phyloP scores from a whole-genome alignment of 1,140 invertebrate genomes.

The Megalopta genalis region DNA sequence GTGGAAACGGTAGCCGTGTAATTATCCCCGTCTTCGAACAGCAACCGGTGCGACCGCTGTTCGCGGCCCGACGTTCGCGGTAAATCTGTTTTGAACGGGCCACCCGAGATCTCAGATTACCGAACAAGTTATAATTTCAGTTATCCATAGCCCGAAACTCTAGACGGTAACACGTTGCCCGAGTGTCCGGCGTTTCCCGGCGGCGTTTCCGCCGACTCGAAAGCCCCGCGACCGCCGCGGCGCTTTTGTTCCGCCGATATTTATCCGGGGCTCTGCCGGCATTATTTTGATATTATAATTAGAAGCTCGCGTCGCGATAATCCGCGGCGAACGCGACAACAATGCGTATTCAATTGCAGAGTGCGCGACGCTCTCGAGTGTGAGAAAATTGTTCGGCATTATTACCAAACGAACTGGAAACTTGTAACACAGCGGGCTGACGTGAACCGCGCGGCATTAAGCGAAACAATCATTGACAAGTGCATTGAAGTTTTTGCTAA shows the following conservation, averaged over 20 bases:
- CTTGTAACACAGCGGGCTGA: too few relatives aligned
- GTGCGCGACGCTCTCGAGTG: background rate
- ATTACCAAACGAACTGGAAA: background rate
- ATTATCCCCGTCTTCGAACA: background rate
- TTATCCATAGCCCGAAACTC: background rate
- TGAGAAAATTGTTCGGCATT: slow-evolving; percentile 2
- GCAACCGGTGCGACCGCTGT: background rate
- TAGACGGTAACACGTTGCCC: background rate
- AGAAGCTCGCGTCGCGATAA: background rate
- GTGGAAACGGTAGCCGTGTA: background rate
- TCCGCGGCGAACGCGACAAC: background rate
- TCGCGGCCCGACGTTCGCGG: background rate
- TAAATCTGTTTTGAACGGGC: background rate
- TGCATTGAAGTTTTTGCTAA: background rate
- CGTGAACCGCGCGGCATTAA: background rate
- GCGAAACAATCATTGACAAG: background rate
- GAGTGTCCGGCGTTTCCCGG: background rate
- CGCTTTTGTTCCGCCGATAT: too few relatives aligned
- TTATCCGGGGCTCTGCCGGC: too few relatives aligned
- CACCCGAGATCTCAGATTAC: background rate
- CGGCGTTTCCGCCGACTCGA: too few relatives aligned
- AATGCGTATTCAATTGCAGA: background rate
- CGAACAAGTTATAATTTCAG: background rate
- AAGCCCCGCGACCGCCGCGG: too few relatives aligned
- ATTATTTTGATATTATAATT: too few relatives aligned